Percentiles rank a stretch among this genome's conserved stretches.
Evolutionary conservation across 2,797 vertebrate species (phyloP).

Genomic region (Eupleurogrammus muticus): DNA sequence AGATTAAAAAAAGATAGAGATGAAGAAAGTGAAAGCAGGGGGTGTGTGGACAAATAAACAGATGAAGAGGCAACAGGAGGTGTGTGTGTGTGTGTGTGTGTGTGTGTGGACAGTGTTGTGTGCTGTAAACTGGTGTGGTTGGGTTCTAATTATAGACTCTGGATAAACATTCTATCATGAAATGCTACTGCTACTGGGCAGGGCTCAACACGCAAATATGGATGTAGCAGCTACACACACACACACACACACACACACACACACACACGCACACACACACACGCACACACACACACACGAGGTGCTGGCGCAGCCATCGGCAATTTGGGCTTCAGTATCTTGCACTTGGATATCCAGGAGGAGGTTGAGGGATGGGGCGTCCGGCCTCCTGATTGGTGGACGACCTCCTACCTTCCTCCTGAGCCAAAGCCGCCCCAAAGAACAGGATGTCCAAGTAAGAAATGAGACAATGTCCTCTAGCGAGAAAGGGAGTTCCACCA

Average conservation of each 20-base stretch:
- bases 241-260: no score
- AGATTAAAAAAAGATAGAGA: background rate
- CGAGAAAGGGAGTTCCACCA: slow-evolving; percentile 38
- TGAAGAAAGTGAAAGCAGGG: slow-evolving; percentile 15
- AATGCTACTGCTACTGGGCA: slow-evolving; percentile 33
- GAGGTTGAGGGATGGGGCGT: no score
- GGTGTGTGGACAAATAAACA: slow-evolving; percentile 4
- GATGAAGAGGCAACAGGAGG: background rate
- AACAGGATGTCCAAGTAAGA: slow-evolving; percentile 54
- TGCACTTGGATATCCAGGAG: no score
- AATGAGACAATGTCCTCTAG: slow-evolving; percentile 51
- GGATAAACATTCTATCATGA: slow-evolving; percentile 29
- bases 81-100: background rate
- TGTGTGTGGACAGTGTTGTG: slow-evolving; percentile 21
- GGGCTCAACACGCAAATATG: slow-evolving; percentile 13
- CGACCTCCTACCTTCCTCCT: no score
- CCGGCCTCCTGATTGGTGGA: no score
- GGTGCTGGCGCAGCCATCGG: no score
- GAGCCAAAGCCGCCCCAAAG: slow-evolving; percentile 7
- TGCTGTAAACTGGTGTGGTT: slow-evolving; percentile 32
- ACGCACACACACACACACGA: background rate
- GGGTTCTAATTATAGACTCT: slow-evolving; percentile 48
- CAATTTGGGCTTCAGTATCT: no score
- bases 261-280: background rate
- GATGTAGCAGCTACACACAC: slow-evolving; percentile 7